Percentiles rank a stretch among this genome's conserved stretches.
phyloP scores from a whole-genome alignment of 2,113 vertebrate genomes.

The Anguilla rostrata region DNA sequence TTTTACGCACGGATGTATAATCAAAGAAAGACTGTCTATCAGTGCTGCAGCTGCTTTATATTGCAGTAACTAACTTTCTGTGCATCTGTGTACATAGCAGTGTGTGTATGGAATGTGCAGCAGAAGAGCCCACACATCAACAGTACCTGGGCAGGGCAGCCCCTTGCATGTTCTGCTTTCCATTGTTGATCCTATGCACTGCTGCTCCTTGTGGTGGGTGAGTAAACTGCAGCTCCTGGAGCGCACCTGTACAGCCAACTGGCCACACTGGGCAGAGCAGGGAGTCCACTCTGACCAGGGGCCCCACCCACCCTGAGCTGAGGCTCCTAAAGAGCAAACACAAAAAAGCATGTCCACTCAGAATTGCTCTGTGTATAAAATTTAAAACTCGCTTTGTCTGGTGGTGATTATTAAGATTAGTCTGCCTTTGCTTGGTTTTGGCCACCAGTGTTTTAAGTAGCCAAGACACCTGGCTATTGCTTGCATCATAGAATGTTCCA shows the following conservation, averaged over 20 bases:
- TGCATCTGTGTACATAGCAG: no score
- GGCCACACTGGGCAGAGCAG: constrained; percentile 82
- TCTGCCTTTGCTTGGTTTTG: not conserved
- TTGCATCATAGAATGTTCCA: not conserved
- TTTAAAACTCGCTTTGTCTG: no score
- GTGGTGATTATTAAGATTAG: not conserved
- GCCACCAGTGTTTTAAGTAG: not conserved
- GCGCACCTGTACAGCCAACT: constrained; percentile 79
- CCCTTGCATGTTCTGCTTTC: constrained; percentile 80
- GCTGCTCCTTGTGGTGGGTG: constrained; percentile 50
- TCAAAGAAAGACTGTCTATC: not conserved
- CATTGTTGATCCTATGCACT: constrained; percentile 77
- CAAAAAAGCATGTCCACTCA: not conserved
- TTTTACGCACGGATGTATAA: not conserved
- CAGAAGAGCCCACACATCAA: constrained; percentile 24
- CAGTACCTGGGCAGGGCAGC: constrained; percentile 73
- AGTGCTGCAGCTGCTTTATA: no score
- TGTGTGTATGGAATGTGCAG: not conserved
- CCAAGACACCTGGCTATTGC: not conserved
- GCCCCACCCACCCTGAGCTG: constrained; percentile 72
- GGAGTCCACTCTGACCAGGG: constrained; percentile 86
- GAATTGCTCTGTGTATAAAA: not conserved
- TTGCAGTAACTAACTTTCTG: no score
- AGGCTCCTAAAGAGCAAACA: constrained; percentile 60
- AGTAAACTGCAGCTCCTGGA: constrained; percentile 77